A percentile compares a stretch with the other conserved stretches of the same genome.
Evolutionary conservation across 2,797 vertebrate species (phyloP).

Genomic region (Psittacula derbiana): DNA sequence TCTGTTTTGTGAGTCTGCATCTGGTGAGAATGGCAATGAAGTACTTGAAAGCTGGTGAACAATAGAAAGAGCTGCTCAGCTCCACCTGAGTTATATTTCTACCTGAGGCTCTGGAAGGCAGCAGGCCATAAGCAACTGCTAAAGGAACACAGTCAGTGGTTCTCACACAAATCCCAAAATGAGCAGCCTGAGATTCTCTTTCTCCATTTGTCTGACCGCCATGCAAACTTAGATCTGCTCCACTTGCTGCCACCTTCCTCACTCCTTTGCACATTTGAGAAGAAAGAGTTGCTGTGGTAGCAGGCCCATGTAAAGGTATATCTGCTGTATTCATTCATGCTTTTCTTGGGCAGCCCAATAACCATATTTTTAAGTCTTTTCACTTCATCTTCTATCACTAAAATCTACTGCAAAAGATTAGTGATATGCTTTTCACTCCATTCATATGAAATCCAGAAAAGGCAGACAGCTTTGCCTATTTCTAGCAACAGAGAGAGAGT

Average conservation of each 20-base stretch:
- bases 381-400: neutral
- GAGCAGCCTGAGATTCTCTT: neutral
- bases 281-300: neutral
- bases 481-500: neutral
- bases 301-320: neutral
- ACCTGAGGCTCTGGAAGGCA: neutral
- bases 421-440: neutral
- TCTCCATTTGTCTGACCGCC: neutral
- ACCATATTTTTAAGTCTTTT: neutral
- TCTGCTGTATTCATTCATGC: accelerated
- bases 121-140: neutral
- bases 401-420: neutral
- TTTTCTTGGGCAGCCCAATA: neutral
- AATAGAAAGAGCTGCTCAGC: neutral
- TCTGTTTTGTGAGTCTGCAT: neutral
- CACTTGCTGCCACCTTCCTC: accelerated
- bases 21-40: neutral
- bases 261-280: accelerated
- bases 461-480: neutral
- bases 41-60: neutral
- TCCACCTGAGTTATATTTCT: neutral
- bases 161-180: neutral
- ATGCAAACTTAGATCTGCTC: accelerated
- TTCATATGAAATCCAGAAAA: neutral
- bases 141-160: neutral